Base-by-base conservation (phyloP, 2,888 invertebrate genomes). In the Ischnus inquisitorius region DNA sequence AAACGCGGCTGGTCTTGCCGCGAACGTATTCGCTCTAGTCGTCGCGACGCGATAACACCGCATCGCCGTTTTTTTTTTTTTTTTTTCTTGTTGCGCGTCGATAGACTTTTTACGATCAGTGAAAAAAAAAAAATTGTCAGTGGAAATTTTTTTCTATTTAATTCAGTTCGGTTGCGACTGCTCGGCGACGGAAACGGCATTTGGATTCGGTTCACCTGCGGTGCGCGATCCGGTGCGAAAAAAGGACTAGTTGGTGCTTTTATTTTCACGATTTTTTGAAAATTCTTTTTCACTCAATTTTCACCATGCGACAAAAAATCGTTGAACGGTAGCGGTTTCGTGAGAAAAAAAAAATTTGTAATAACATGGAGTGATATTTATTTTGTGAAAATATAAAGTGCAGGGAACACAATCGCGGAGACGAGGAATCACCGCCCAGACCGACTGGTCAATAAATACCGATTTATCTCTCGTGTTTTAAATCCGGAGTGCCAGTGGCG, bases 371-470 rank as follows among this genome's bases (percentile, higher is more conserved):
- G n/a, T n/a, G n/a, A n/a, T n/a, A n/a, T n/a, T n/a, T n/a, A n/a
- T n/a, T n/a, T n/a, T n/a, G n/a, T n/a, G n/a, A n/a, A n/a, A n/a
- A n/a, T n/a, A 72, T 71, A 60, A 57, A 67, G 43, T 8, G 22
- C 65, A 76, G 28, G 68, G 57, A 14, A 51, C 39, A 41, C 34
- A 41, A 41, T 34, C 57, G 60, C 68, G 60, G 54, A 54, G 60
- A 79, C 74, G 69, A 19, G 60, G 75, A 71, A 84, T 81, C 54
- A 79, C 84, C 81, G 84, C 81, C 84, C 81, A 79, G 75, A 25
- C 60, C 75, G 60, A 79, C 75, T 65, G 65, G 60, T 51, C 84
- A 81, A 84, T 84, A 84, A 84, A 71, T 43, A 51, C 64, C 12
- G 10, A 79, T 75, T 84, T 84, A 82, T 84, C 84, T 71, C 72